Percentiles rank a stretch among this genome's conserved stretches.
Evolutionary conservation across 2,113 vertebrate genomes (phyloP).

Genomic region (Rafetus swinhoei): DNA sequence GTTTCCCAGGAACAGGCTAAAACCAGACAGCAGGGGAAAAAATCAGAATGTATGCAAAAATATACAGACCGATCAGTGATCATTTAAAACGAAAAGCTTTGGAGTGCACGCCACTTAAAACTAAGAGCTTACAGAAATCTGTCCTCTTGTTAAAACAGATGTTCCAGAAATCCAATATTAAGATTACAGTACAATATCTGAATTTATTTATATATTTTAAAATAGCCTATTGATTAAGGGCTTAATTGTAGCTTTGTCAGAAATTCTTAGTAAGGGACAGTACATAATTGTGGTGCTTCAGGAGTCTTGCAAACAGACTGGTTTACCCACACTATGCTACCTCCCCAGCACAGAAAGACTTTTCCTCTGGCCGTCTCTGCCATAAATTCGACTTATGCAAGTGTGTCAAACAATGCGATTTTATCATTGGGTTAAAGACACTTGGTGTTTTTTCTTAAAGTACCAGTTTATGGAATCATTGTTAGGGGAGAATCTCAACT

Average conservation of each 20-base stretch:
- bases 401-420: background rate
- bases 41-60: constrained; percentile 68
- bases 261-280: background rate
- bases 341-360: fast-evolving
- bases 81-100: background rate
- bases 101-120: background rate
- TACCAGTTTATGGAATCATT: background rate
- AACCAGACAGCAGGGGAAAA: constrained; percentile 47
- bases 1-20: constrained; percentile 58
- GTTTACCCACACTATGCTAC: background rate
- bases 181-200: background rate
- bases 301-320: background rate
- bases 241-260: background rate
- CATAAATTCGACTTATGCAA: background rate
- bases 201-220: background rate
- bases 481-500: background rate
- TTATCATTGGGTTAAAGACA: background rate
- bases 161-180: constrained; percentile 5
- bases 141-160: constrained; percentile 18
- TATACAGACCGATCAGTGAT: constrained; percentile 50
- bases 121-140: background rate
- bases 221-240: background rate
- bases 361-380: background rate
- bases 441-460: background rate
- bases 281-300: background rate